phyloP scores from a whole-genome alignment of 2,888 invertebrate genomes.

The Drosophila paramelanica region DNA sequence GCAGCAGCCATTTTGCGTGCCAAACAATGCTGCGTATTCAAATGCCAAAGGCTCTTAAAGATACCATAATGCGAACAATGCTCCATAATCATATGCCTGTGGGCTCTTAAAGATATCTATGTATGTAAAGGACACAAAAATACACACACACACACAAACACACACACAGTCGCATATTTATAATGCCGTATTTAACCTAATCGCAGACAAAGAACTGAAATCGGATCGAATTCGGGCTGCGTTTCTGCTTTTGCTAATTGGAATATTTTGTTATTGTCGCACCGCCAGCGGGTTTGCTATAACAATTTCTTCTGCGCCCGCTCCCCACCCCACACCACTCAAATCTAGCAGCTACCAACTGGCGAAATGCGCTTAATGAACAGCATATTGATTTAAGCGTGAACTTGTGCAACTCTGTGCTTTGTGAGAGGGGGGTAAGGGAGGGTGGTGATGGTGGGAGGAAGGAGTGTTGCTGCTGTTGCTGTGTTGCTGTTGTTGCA shows the following conservation, averaged over 20 bases:
- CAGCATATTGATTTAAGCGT: constrained; percentile 29
- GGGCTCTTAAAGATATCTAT: neutral
- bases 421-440: no score
- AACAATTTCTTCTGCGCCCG: constrained; percentile 7
- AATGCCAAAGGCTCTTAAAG: neutral
- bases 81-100: neutral
- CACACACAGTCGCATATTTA: neutral
- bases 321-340: neutral
- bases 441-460: no score
- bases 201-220: constrained; percentile 4
- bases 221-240: constrained; percentile 4
- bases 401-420: constrained; percentile 9
- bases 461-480: neutral
- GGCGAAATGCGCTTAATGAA: constrained; percentile 16
- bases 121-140: no score
- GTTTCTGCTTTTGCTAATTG: constrained; percentile 34
- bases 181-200: constrained; percentile 7
- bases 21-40: neutral
- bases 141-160: neutral
- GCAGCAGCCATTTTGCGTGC: neutral
- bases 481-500: neutral
- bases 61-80: neutral
- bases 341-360: neutral
- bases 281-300: constrained; percentile 25
- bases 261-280: constrained; percentile 32